Percentiles rank a stretch among this genome's conserved stretches.
These are phyloP conservation scores for Monodelphis domestica DNA, from an alignment of 2,797 vertebrate genomes.

Conservation along the genomic window DNA sequence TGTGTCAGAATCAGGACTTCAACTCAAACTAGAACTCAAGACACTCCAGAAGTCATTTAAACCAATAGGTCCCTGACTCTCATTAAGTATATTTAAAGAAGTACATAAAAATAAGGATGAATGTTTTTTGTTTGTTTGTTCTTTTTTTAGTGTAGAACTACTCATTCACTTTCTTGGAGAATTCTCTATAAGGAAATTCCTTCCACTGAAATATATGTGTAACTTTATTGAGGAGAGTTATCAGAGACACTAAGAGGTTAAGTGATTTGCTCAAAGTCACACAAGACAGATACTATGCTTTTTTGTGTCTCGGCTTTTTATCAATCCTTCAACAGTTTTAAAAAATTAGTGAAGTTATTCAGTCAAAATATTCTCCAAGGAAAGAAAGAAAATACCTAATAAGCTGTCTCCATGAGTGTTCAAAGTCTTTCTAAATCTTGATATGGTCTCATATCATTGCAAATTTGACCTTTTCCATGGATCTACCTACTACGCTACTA, in stretches of 20 bases:
- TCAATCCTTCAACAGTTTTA: neutral
- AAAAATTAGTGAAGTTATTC: neutral
- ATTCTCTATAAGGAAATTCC: neutral
- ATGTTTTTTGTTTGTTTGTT: too few relatives aligned
- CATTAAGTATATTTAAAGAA: neutral
- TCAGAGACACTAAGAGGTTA: neutral
- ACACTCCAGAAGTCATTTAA: too few relatives aligned
- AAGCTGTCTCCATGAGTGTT: constrained; percentile 2
- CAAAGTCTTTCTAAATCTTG: constrained; percentile 25
- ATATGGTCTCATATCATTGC: neutral
- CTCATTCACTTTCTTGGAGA: neutral
- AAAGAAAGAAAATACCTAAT: constrained; percentile 4
- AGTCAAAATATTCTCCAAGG: neutral
- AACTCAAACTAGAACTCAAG: too few relatives aligned
- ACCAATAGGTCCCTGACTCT: neutral
- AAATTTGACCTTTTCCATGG: neutral
- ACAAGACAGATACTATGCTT: neutral
- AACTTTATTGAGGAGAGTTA: neutral
- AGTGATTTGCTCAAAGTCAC: neutral
- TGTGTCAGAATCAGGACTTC: neutral
- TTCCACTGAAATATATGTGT: neutral
- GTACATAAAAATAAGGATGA: neutral
- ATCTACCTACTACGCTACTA: neutral
- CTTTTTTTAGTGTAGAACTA: neutral
- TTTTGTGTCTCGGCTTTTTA: neutral